These are phyloP conservation scores for Nothura maculosa DNA, from an alignment of 2,797 vertebrate genomes.

Conservation along the genomic window DNA sequence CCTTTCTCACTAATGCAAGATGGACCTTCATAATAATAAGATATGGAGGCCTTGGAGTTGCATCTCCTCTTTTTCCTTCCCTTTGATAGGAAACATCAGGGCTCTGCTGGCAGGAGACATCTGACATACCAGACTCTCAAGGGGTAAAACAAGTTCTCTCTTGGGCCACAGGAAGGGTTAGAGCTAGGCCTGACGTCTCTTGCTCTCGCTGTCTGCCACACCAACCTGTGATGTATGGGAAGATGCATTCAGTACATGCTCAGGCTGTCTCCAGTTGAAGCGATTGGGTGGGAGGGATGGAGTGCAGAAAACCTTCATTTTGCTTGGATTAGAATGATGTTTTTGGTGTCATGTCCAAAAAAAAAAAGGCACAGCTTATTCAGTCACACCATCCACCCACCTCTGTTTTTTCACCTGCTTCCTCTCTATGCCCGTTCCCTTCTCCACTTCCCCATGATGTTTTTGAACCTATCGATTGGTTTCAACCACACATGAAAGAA, in stretches of 20 bases:
- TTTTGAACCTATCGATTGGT: background rate
- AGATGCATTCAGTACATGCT: background rate
- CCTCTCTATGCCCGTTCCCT: accelerated
- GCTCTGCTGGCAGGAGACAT: background rate
- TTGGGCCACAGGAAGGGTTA: background rate
- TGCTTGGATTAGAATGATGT: background rate
- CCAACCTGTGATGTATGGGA: background rate
- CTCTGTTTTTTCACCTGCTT: background rate
- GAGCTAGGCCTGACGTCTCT: background rate
- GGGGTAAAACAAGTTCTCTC: background rate
- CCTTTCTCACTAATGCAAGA: background rate
- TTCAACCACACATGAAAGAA: background rate
- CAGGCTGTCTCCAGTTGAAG: background rate
- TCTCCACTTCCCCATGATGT: background rate
- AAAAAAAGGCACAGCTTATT: background rate
- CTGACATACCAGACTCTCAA: background rate
- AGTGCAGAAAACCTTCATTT: background rate
- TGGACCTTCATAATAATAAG: background rate
- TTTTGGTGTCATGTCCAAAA: background rate
- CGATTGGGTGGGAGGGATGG: background rate
- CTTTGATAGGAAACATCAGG: background rate
- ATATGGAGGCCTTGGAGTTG: background rate
- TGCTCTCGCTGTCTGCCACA: background rate
- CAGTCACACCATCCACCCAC: background rate
- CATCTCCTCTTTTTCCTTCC: background rate